Evolutionary conservation across 2,797 vertebrate genomes (phyloP).

Genomic region (Crocidura indochinensis): DNA sequence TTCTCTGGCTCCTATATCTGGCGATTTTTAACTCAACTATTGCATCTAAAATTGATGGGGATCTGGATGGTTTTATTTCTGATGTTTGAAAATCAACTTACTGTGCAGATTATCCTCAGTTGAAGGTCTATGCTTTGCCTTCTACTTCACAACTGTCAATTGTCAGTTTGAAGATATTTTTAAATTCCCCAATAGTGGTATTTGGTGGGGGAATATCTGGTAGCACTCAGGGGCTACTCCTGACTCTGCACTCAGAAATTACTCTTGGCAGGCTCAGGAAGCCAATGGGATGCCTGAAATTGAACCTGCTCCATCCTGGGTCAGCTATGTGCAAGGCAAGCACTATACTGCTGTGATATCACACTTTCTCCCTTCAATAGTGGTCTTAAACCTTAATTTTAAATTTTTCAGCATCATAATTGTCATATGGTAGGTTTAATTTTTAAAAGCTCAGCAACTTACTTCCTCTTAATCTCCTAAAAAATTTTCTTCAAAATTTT

Average conservation of each 20-base stretch:
- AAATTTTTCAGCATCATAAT: not conserved
- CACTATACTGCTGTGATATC: too few species aligned
- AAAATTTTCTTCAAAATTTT: conserved; percentile 29
- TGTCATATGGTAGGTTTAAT: not conserved
- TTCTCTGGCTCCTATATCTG: too few species aligned
- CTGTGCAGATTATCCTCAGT: rapidly evolving
- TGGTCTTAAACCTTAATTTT: not conserved
- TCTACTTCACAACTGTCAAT: not conserved
- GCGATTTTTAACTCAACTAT: too few species aligned
- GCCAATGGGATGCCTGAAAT: too few species aligned
- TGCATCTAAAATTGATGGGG: not conserved
- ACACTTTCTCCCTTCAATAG: not conserved
- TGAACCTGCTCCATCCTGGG: too few species aligned
- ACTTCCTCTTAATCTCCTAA: conserved; percentile 30
- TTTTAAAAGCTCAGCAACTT: not conserved
- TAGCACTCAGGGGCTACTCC: too few species aligned
- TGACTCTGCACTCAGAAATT: too few species aligned
- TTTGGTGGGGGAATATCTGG: not conserved
- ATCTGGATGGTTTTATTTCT: not conserved
- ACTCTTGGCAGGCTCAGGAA: too few species aligned
- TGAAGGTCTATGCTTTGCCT: not conserved
- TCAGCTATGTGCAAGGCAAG: too few species aligned
- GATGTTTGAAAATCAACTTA: not conserved
- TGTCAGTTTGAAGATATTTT: not conserved
- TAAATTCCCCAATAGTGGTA: not conserved